Base-by-base conservation (phyloP, 1,140 invertebrate genomes). In the Brachionus manjavacas region DNA sequence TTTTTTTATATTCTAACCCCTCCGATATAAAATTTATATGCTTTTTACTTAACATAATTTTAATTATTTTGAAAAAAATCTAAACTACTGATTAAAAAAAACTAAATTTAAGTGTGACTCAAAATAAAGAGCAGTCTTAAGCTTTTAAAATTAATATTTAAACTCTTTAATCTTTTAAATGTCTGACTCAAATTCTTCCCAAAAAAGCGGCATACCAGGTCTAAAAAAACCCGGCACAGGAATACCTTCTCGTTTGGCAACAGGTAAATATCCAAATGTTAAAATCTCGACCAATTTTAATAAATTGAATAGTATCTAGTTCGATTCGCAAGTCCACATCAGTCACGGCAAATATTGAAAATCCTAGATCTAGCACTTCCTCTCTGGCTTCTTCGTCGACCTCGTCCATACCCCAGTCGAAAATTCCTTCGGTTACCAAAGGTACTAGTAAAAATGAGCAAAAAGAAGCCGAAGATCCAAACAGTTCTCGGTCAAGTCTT, bases 51-150 rank as follows among this genome's bases (percentile, higher is more conserved):
- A 60, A 60, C 52, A 60, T 60, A 72, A 72, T 39, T 41, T 41
- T 72, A 39, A 43, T 41, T 7, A 16, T 72, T 72, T 72, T 7
- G 8, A 39, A 35, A 72, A 72, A 72, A 72, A 72, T 41, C 39
- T 41, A 41, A 72, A 39, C 16, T 1, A 72, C n/a, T 72, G 39
- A 72, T 20, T 35, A 70, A 31, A 68, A 28, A 70, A 16, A n/a
- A 70, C 31, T 70, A 70, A 70, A 31, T 31, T 70, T 70, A 70
- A 70, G 28, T 70, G 66, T 70, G 66, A 70, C 66, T 70, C 66
- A 68, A 68, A 31, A 31, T 35, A 41, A 41, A 72, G 16, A 41
- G 20, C 7, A 72, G 35, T 72, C 43, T 72, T 72, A 72, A 72
- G 68, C 68, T 72, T 72, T 72, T 41, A 39, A 41, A 66, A 66